A percentile compares a stretch with the other conserved stretches of the same genome.
Evolutionary conservation across 2,113 vertebrate species (phyloP).

Genomic region (Cephalopholis sonnerati): DNA sequence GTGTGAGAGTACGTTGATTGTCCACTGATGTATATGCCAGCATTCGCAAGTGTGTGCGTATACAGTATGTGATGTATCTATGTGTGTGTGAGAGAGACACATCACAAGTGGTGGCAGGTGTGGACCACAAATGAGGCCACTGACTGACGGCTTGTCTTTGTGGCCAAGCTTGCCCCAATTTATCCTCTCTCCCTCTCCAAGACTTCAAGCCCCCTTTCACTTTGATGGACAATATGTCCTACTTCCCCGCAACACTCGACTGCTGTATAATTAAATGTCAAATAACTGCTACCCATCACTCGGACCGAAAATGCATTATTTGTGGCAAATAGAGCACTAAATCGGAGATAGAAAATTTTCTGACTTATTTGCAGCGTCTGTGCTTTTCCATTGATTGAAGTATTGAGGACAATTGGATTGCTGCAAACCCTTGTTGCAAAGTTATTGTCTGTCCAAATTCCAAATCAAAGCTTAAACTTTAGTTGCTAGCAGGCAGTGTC

Average conservation of each 20-base stretch:
- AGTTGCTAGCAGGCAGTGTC: slow-evolving; percentile 14
- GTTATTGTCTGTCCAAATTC: slow-evolving; percentile 30
- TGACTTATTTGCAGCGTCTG: slow-evolving; percentile 32
- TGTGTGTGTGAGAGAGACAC: slow-evolving; percentile 4
- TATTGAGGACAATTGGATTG: slow-evolving; percentile 47
- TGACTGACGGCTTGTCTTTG: slow-evolving; percentile 73
- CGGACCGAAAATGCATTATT: slow-evolving; percentile 42
- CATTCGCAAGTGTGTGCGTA: neutral
- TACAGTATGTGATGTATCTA: slow-evolving; percentile 13
- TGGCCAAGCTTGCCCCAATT: slow-evolving; percentile 65
- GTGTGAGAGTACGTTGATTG: neutral
- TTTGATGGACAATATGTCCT: slow-evolving; percentile 73
- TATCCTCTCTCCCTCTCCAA: slow-evolving; percentile 49
- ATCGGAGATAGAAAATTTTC: slow-evolving; percentile 3
- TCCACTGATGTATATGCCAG: slow-evolving; percentile 11
- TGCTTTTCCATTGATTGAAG: slow-evolving; percentile 52
- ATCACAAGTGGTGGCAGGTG: slow-evolving; percentile 58
- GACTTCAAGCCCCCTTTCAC: slow-evolving; percentile 53
- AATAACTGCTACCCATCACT: slow-evolving; percentile 55
- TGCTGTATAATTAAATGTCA: slow-evolving; percentile 76
- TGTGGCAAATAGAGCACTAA: slow-evolving; percentile 63
- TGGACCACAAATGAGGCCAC: slow-evolving; percentile 73
- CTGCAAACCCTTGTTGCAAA: slow-evolving; percentile 30
- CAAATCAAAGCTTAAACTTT: slow-evolving; percentile 40
- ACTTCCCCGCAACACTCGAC: slow-evolving; percentile 54